These are phyloP conservation scores for Philopedon plagiatum DNA, from an alignment of 2,888 invertebrate genomes.

Conservation along the genomic window DNA sequence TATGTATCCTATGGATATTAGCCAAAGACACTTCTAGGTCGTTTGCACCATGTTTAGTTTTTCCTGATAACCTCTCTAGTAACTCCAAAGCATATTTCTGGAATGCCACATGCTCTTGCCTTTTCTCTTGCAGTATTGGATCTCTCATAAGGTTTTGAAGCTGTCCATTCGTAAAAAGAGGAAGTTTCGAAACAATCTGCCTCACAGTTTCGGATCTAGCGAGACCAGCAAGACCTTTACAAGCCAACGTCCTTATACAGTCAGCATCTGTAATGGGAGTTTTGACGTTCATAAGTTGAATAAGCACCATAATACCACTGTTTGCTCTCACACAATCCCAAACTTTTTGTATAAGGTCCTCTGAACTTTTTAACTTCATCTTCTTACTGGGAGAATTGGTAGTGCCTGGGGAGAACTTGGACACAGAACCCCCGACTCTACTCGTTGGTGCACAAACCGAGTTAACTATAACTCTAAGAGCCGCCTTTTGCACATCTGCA, in stretches of 20 bases:
- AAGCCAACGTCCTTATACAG: constrained; percentile 92
- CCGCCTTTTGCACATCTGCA: constrained; percentile 92
- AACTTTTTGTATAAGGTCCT: constrained; percentile 87
- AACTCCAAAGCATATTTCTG: constrained; percentile 94
- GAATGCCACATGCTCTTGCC: constrained; percentile 95
- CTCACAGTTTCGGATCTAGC: constrained; percentile 93
- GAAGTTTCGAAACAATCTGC: constrained; percentile 96
- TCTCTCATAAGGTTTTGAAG: constrained; percentile 95
- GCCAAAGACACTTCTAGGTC: constrained; percentile 90
- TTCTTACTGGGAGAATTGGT: constrained; percentile 74
- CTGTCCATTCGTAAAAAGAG: constrained; percentile 93
- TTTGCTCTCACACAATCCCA: constrained; percentile 96
- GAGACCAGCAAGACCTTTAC: constrained; percentile 92
- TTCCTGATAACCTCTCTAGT: constrained; percentile 91
- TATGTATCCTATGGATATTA: constrained; percentile 85
- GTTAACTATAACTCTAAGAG: constrained; percentile 91
- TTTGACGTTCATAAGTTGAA: constrained; percentile 91
- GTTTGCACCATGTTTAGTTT: constrained; percentile 83
- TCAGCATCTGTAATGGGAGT: constrained; percentile 98
- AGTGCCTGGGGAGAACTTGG: constrained; percentile 68
- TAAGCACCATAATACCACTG: constrained; percentile 95
- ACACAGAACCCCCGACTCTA: constrained; percentile 75
- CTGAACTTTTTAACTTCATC: constrained; percentile 78
- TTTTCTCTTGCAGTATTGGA: constrained; percentile 96
- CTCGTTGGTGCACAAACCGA: constrained; percentile 94